These are phyloP conservation scores for Polydrusus cervinus DNA, from an alignment of 2,888 invertebrate species.

Conservation along the genomic window DNA sequence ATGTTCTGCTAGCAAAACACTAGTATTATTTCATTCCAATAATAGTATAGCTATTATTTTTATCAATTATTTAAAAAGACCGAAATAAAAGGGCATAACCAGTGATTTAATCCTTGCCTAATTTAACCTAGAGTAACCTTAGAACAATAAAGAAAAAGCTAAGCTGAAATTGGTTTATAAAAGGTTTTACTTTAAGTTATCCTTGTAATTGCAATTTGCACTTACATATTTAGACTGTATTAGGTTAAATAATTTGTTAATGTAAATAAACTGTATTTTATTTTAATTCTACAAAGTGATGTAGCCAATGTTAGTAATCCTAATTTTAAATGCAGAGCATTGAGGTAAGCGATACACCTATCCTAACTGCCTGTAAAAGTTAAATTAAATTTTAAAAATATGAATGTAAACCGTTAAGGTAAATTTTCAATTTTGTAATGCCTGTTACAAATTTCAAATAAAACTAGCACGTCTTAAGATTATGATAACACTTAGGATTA, in stretches of 20 bases:
- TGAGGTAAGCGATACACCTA: conserved; percentile 15
- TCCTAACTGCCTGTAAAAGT: conserved; percentile 12
- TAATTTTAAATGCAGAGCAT: conserved; percentile 21
- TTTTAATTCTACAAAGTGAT: conserved; percentile 13
- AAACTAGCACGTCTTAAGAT: conserved; percentile 36
- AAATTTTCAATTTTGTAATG: conserved; percentile 35
- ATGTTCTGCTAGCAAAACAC: too few species aligned
- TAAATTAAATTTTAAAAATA: conserved; percentile 25
- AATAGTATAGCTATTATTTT: too few species aligned
- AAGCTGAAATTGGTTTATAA: background rate
- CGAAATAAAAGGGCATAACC: background rate
- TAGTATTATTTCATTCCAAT: too few species aligned
- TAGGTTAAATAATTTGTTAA: background rate
- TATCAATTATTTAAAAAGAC: background rate
- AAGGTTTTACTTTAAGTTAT: background rate
- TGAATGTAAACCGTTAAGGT: conserved; percentile 24
- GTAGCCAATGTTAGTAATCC: conserved; percentile 20
- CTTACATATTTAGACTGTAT: background rate
- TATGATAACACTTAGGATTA: conserved; percentile 36
- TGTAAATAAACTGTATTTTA: conserved; percentile 11
- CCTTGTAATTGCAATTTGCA: background rate
- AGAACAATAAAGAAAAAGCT: background rate
- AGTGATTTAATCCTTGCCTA: background rate
- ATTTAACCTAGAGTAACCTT: too few species aligned
- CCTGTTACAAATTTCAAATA: conserved; percentile 50